A percentile compares a stretch with the other conserved stretches of the same genome.
These are phyloP conservation scores for Pseudomyrmex cubaensis DNA, from an alignment of 1,140 invertebrate species.

Conservation along the genomic window DNA sequence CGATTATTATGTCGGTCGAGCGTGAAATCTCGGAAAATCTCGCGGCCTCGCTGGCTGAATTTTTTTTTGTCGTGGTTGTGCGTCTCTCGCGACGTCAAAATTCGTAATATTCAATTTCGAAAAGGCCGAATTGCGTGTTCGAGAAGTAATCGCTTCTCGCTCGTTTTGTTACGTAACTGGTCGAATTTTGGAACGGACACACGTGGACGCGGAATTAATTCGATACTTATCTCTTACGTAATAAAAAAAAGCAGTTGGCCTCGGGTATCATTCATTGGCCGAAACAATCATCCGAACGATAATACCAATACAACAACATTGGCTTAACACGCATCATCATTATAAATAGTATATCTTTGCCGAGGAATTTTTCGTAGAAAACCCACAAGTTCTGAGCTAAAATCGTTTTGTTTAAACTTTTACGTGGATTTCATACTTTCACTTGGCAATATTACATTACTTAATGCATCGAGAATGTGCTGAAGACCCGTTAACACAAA, in stretches of 20 bases:
- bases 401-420: too few relatives aligned
- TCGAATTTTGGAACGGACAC: conserved; percentile 30
- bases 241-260: conserved; percentile 40
- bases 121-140: not conserved
- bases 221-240: conserved; percentile 49
- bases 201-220: conserved; percentile 25
- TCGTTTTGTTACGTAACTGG: conserved; percentile 22
- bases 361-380: not conserved
- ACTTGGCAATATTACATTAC: not conserved
- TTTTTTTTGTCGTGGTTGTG: conserved; percentile 1
- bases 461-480: not conserved
- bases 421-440: too few relatives aligned
- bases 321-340: conserved; percentile 19
- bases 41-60: not conserved
- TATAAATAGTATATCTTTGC: conserved; percentile 25
- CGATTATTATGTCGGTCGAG: conserved; percentile 58
- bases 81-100: not conserved
- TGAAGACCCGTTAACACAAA: not conserved
- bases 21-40: conserved; percentile 38
- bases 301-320: not conserved
- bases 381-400: too few relatives aligned
- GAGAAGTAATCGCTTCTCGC: not conserved
- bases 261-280: conserved; percentile 3
- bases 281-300: conserved; percentile 7
- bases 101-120: not conserved